Percentiles rank a stretch among this genome's conserved stretches.
Evolutionary conservation across 2,888 invertebrate species (phyloP).

Genomic region (Philaethria dido): DNA sequence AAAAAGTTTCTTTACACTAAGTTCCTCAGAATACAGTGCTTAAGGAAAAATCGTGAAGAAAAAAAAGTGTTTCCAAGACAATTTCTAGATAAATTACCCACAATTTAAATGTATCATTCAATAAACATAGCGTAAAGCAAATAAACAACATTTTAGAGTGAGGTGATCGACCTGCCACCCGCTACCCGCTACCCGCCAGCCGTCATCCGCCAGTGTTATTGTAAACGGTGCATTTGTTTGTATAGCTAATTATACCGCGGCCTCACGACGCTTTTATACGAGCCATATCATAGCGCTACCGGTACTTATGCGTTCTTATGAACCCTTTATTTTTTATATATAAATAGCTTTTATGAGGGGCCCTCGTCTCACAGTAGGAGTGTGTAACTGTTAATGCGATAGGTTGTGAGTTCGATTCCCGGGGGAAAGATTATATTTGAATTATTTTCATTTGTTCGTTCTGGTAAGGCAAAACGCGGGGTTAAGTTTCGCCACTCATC

Average conservation of each 20-base stretch:
- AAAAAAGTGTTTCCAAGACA: too few relatives aligned
- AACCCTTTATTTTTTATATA: not conserved
- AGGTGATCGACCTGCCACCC: slow-evolving; percentile 27
- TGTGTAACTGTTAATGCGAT: too few relatives aligned
- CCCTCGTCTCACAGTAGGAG: too few relatives aligned
- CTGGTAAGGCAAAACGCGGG: too few relatives aligned
- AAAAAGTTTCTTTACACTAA: too few relatives aligned
- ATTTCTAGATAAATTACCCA: not conserved
- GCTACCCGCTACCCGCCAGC: too few relatives aligned
- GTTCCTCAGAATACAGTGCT: too few relatives aligned
- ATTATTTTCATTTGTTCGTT: too few relatives aligned
- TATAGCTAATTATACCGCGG: slow-evolving; percentile 47
- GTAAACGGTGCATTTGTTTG: slow-evolving; percentile 46
- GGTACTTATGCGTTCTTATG: not conserved
- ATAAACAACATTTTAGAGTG: not conserved
- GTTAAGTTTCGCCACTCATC: too few relatives aligned
- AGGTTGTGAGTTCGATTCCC: too few relatives aligned
- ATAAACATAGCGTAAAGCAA: not conserved
- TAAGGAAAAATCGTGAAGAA: too few relatives aligned
- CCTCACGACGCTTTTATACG: not conserved
- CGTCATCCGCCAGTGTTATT: not conserved
- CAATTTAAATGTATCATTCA: not conserved
- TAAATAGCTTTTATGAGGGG: not conserved
- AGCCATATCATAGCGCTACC: not conserved
- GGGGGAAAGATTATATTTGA: too few relatives aligned